Evolutionary conservation across 2,113 vertebrate genomes (phyloP).

Genomic region (Oncorhynchus keta): DNA sequence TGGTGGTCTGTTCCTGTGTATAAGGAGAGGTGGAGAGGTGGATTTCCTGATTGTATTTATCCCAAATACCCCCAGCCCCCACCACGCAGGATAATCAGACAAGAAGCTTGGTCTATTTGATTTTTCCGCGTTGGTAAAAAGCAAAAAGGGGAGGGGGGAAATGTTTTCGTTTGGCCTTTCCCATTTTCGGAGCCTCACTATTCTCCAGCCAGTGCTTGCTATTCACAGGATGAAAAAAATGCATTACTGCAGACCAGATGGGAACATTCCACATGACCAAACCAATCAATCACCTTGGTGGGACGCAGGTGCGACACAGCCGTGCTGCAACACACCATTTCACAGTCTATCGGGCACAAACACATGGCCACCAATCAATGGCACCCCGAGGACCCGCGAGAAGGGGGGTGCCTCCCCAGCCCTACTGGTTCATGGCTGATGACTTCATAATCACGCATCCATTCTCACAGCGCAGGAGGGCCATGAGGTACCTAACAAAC

Average conservation of each 20-base stretch:
- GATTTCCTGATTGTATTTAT: slow-evolving; percentile 61
- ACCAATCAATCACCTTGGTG: slow-evolving; percentile 99
- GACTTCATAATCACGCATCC: slow-evolving; percentile 99
- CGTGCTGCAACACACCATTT: slow-evolving; percentile 99
- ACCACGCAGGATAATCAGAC: slow-evolving; percentile 54
- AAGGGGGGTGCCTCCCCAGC: slow-evolving; percentile 84
- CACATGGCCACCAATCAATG: slow-evolving; percentile 99
- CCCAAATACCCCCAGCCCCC: slow-evolving; percentile 28
- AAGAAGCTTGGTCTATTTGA: slow-evolving; percentile 52
- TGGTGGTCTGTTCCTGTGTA: slow-evolving; percentile 30
- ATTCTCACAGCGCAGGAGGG: slow-evolving; percentile 92
- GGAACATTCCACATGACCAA: slow-evolving; percentile 99
- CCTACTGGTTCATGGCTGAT: slow-evolving; percentile 97
- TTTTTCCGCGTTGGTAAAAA: slow-evolving; percentile 56
- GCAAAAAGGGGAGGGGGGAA: slow-evolving; percentile 41
- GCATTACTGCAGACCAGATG: slow-evolving; percentile 99
- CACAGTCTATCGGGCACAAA: slow-evolving; percentile 99
- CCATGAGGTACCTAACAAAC: slow-evolving; percentile 92
- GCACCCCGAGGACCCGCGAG: slow-evolving; percentile 89
- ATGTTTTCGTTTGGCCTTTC: slow-evolving; percentile 79
- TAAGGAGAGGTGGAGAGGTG: slow-evolving; percentile 45
- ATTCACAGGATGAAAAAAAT: slow-evolving; percentile 74
- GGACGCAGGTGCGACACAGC: slow-evolving; percentile 99
- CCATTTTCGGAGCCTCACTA: slow-evolving; percentile 73
- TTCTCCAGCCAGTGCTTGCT: slow-evolving; percentile 80